phyloP scores from a whole-genome alignment of 53 echinoderm and acorn worm species.

The Patiria pectinifera region DNA sequence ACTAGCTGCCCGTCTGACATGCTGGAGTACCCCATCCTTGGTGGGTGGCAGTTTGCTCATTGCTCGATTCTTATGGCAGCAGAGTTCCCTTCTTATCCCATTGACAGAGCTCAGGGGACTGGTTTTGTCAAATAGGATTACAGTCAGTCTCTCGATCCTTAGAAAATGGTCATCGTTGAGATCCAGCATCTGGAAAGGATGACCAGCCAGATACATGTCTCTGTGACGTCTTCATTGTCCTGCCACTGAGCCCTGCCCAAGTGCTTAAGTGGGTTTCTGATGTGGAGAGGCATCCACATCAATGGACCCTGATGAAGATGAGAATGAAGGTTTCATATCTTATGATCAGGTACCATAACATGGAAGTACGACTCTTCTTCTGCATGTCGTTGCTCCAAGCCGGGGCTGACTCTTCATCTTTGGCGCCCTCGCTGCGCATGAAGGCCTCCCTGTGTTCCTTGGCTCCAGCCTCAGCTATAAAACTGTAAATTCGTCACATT shows the following conservation, averaged over 20 bases:
- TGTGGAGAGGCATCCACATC: conserved; percentile 54
- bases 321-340: conserved; percentile 36
- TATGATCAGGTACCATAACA: conserved; percentile 40
- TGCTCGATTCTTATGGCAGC: conserved; percentile 52
- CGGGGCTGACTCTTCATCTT: conserved; percentile 19
- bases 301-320: too few species aligned
- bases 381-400: conserved; percentile 53
- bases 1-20: conserved; percentile 25
- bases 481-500: conserved; percentile 19
- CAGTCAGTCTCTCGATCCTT: too few species aligned
- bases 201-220: too few species aligned
- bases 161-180: too few species aligned
- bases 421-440: not conserved
- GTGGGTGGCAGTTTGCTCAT: conserved; percentile 55
- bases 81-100: conserved; percentile 54
- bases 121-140: too few species aligned
- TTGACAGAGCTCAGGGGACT: too few species aligned
- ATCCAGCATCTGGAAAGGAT: too few species aligned
- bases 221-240: too few species aligned
- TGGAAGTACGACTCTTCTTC: conserved; percentile 59
- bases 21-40: conserved; percentile 35
- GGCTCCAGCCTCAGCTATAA: conserved; percentile 23
- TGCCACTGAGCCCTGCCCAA: conserved; percentile 43
- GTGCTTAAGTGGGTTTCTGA: conserved; percentile 36
- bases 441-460: conserved; percentile 36